Evolutionary conservation across 2,113 vertebrate species (phyloP), one percentile per base, ranked within the genome.

Genomic region (Eidolon helvum): DNA sequence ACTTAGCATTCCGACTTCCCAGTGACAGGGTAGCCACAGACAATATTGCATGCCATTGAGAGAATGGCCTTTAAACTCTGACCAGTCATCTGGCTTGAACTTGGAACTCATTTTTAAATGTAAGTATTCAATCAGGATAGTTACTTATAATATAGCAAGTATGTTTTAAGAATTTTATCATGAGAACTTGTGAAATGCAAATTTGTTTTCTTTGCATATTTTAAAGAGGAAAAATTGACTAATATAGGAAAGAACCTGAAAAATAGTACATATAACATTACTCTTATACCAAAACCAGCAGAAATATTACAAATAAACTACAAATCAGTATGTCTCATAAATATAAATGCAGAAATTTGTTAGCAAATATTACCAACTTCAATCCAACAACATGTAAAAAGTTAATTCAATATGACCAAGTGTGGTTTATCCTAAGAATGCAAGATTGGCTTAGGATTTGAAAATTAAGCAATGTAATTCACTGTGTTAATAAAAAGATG

Each of bases 131-230:
- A 75, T 91, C 33, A 75, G 5, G 9, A 26, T 84, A 68, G 35
- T 92, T 82, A 72, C 24, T 43, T 55, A 74, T 15, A 59, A 53
- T 24, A 22, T 50, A 84, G 3, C 10, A 91, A 85, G 6, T 53
- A 14, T 82, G 40, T 71, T 83, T 89, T 18, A 86, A 30, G 53
- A 87, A 72, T 68, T 63, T 82, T 79, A 66, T 61, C 40, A 53
- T 78, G 45, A 93, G 19, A 87, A 69, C 3, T 84, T 95, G 5
- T 9, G 35, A 91, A 78, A 57, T 95, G 22, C 63, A 68, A 45
- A 35, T 97, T 75, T 88, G 9, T 80, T 82, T 94, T 65, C 61
- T 93, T 77, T 75, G 68, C 40, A 2, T 86, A 63, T 83, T 94
- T 96, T 59, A 55, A 72, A 88, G 61, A n/a, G 33, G 30, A 86